Evolutionary conservation across 2,888 invertebrate genomes (phyloP), one percentile per base, ranked within the genome.

Genomic region (Laspeyria flexula): DNA sequence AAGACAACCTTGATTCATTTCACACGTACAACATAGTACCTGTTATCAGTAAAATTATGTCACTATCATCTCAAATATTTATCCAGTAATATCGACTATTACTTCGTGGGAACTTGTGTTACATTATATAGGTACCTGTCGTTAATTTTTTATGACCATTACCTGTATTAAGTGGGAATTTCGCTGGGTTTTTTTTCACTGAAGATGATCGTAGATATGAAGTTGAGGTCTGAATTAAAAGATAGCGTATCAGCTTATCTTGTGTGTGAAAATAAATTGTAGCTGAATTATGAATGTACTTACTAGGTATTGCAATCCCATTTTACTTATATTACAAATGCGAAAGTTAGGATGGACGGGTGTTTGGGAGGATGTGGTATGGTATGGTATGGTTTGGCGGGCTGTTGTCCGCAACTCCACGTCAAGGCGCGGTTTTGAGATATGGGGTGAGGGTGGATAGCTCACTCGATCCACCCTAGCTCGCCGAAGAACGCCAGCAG

Each of bases 51-150:
- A 57, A 66, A 74, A 75, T 69, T 71, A 73, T 74, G 68, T 75
- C 65, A 77, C 67, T 76, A 78, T 81, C 77, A 74, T 67, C 47
- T 60, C 74, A 73, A 82, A 82, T 81, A 80, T 83, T 81, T 73
- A 54, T 61, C 44, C 55, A 65, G 68, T 67, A 59, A 73, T 71
- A 76, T 75, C 71, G 66, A 64, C 60, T 54, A 69, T 59, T 60
- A 61, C 44, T 55, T 44, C 72, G 73, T 74, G 73, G 71, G 73
- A 73, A 73, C 65, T 63, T 55, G 61, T 47, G 40, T 23, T 38
- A 44, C 43, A 44, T 0, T 39, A n/a, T 18, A 29, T 40, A 39
- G 25, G 16, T 42, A 40, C 23, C 39, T 33, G 30, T 41, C 42
- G 50, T 44, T 23, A 29, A 16, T 43, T 47, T 52, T 46, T 43